A percentile compares a stretch with the other conserved stretches of the same genome.
These are phyloP conservation scores for Sprattus sprattus DNA, from an alignment of 2,113 vertebrate species.

Conservation along the genomic window DNA sequence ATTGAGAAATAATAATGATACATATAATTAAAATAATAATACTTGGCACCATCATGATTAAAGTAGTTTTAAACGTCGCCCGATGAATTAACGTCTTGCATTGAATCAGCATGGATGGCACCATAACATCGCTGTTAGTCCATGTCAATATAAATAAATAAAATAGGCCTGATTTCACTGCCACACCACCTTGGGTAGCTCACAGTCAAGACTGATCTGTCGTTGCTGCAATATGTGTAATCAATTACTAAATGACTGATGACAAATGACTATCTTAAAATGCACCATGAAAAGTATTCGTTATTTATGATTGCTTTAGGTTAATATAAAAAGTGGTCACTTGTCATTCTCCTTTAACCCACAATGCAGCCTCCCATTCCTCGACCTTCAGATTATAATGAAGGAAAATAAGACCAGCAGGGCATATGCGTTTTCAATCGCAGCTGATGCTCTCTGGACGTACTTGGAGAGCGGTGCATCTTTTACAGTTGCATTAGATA, in stretches of 20 bases:
- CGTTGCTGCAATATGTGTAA: constrained; percentile 16
- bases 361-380: background rate
- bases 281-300: constrained; percentile 6
- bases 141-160: constrained; percentile 18
- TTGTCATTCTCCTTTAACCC: constrained; percentile 19
- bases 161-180: constrained; percentile 16
- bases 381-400: constrained; percentile 19
- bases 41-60: background rate
- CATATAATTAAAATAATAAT: background rate
- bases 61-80: background rate
- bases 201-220: background rate
- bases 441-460: background rate
- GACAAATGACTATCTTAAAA: constrained; percentile 20
- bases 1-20: background rate
- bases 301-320: constrained; percentile 15
- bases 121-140: background rate
- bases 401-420: constrained; percentile 13
- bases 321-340: constrained; percentile 21
- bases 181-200: background rate
- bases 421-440: constrained; percentile 18
- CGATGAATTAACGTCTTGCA: background rate
- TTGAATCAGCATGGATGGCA: background rate
- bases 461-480: constrained; percentile 30
- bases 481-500: constrained; percentile 43
- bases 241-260: constrained; percentile 19